These are phyloP conservation scores for Aurelia sp. DNA, from an alignment of 30 jellyfish, hydroid and myxozoan species.

Conservation along the genomic window DNA sequence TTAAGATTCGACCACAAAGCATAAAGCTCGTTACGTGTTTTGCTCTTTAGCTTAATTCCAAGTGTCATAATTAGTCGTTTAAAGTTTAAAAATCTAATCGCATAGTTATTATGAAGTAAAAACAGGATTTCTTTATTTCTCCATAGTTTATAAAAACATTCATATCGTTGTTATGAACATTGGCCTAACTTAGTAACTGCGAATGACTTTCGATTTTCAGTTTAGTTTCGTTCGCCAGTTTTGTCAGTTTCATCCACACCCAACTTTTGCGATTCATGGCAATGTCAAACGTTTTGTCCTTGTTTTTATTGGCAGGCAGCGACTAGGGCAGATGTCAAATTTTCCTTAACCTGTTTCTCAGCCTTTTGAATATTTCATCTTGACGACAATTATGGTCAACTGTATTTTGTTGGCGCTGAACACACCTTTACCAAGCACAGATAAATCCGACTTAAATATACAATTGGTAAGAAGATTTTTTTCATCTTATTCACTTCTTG, in stretches of 20 bases:
- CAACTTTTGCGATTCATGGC: not conserved
- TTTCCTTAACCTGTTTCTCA: slow-evolving; percentile 42
- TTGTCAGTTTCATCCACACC: too few relatives aligned
- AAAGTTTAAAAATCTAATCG: slow-evolving; percentile 2
- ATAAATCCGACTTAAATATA: slow-evolving; percentile 81
- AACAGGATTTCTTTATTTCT: not conserved
- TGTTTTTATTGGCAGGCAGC: not conserved
- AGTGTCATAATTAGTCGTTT: not conserved
- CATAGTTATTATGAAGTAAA: not conserved
- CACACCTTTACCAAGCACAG: slow-evolving; percentile 88
- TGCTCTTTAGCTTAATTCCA: not conserved
- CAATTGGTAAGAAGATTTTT: slow-evolving; percentile 72
- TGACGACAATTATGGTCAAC: slow-evolving; percentile 88
- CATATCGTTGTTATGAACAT: too few relatives aligned
- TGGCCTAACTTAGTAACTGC: too few relatives aligned
- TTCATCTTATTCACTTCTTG: not conserved
- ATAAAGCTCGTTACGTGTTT: not conserved
- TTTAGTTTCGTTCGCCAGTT: too few relatives aligned
- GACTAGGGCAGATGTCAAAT: slow-evolving; percentile 2
- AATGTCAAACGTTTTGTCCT: not conserved
- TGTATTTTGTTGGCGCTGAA: slow-evolving; percentile 90
- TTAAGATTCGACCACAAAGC: not conserved
- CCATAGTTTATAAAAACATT: too few relatives aligned
- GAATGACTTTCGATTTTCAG: too few relatives aligned
- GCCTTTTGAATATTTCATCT: slow-evolving; percentile 92